These are phyloP conservation scores for Acleris laterana DNA, from an alignment of 2,888 invertebrate species.

Conservation along the genomic window DNA sequence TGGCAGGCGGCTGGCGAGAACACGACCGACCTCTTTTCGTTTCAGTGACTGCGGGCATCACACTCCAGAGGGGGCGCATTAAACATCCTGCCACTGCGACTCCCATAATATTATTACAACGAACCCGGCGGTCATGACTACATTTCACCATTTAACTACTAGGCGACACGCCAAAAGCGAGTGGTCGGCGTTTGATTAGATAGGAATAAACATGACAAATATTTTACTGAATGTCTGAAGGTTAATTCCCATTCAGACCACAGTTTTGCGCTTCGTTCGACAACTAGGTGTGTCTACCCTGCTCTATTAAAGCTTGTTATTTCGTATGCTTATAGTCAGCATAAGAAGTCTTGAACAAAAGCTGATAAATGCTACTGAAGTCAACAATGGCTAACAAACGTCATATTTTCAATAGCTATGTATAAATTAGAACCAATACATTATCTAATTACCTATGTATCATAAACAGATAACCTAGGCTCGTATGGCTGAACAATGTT, in stretches of 20 bases:
- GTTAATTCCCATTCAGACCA: too few relatives aligned
- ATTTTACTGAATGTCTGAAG: not conserved
- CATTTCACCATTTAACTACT: conserved; percentile 11
- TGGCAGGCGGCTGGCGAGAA: conserved; percentile 56
- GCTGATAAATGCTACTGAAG: not conserved
- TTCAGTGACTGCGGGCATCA: conserved; percentile 67
- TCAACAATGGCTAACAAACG: conserved; percentile 1
- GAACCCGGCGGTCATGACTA: conserved; percentile 23
- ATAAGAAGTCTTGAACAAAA: not conserved
- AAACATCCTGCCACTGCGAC: conserved; percentile 39
- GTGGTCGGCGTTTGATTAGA: conserved; percentile 7
- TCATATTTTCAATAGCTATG: not conserved
- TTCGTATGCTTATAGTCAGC: not conserved
- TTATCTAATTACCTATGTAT: too few relatives aligned
- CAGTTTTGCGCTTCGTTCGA: too few relatives aligned
- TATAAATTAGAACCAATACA: too few relatives aligned
- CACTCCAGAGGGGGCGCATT: conserved; percentile 52
- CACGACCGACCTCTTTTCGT: conserved; percentile 79
- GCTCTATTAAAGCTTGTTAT: not conserved
- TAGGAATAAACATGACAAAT: conserved; percentile 3
- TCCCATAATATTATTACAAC: conserved; percentile 34
- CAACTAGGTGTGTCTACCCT: too few relatives aligned
- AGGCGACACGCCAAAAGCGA: conserved; percentile 28
- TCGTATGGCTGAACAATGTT: too few relatives aligned
- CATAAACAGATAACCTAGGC: not conserved